phyloP scores from a whole-genome alignment of 2,797 vertebrate genomes.

The Ispidina lecontei region DNA sequence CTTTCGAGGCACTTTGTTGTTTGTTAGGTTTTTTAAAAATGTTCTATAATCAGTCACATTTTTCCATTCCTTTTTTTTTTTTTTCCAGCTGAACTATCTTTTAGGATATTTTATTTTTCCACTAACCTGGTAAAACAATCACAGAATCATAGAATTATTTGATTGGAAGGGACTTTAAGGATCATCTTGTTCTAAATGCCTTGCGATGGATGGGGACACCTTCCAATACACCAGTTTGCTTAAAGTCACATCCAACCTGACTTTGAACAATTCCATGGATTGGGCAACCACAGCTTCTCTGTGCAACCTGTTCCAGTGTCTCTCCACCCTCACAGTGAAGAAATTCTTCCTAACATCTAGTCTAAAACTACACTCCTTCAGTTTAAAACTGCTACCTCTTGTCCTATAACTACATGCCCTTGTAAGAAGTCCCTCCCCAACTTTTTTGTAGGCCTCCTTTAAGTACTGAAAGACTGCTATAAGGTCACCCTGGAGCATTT shows the following conservation, averaged over 20 bases:
- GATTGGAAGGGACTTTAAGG: background rate
- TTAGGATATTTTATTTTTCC: background rate
- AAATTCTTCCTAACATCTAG: background rate
- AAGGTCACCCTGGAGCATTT: background rate
- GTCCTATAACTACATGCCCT: background rate
- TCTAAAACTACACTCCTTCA: background rate
- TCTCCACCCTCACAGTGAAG: background rate
- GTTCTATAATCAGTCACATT: background rate
- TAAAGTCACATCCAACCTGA: background rate
- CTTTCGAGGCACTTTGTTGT: background rate
- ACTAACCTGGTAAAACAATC: background rate
- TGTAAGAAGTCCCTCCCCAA: no score
- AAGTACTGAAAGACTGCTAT: no score
- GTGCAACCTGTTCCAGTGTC: background rate
- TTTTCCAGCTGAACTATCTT: background rate
- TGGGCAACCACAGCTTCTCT: background rate
- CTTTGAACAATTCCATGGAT: background rate
- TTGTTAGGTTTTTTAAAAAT: background rate
- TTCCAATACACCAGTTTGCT: no score
- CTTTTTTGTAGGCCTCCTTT: no score
- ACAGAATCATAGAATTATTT: background rate
- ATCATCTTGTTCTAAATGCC: background rate
- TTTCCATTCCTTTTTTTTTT: background rate
- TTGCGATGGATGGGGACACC: no score
- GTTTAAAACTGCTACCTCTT: background rate